Percentiles rank a stretch among this genome's conserved stretches.
Conservation (phyloP, 2,888 invertebrate species). For the Thecocarcelia acutangulata region DNA sequence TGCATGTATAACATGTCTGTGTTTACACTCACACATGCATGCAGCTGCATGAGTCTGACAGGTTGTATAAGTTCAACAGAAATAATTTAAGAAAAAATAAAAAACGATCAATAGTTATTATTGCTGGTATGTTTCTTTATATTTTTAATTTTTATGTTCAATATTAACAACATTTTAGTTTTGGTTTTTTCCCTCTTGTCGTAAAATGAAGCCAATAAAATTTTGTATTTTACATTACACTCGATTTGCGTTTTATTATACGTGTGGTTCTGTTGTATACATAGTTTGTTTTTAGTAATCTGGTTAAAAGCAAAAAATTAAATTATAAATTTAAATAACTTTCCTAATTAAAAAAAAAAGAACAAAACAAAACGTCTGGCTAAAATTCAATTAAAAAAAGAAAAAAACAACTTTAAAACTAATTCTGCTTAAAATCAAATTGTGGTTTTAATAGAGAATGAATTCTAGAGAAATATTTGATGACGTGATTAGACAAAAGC, state of each 20-base stretch:
- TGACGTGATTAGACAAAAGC: no score
- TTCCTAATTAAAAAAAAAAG: constrained; percentile 18
- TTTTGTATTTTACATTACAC: background rate
- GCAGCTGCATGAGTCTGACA: background rate
- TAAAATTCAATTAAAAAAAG: constrained; percentile 9
- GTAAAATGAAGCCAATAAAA: constrained; percentile 55
- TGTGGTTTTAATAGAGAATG: no score
- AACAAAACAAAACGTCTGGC: constrained; percentile 35
- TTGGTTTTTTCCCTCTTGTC: background rate
- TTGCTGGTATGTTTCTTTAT: background rate
- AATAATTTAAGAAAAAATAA: constrained; percentile 7
- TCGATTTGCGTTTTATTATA: background rate
- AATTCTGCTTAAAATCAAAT: no score
- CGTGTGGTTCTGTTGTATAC: background rate
- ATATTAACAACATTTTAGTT: constrained; percentile 30
- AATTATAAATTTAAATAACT: constrained; percentile 27
- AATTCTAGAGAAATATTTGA: no score
- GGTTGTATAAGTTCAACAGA: constrained; percentile 3
- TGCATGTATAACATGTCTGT: background rate
- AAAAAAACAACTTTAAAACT: constrained; percentile 1
- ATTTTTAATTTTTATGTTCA: constrained; percentile 12
- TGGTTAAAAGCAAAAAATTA: background rate
- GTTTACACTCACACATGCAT: background rate
- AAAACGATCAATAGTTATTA: constrained; percentile 45
- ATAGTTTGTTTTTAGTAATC: no score